Conservation (phyloP, 2,888 invertebrate species). For the Atethmia centrago region DNA sequence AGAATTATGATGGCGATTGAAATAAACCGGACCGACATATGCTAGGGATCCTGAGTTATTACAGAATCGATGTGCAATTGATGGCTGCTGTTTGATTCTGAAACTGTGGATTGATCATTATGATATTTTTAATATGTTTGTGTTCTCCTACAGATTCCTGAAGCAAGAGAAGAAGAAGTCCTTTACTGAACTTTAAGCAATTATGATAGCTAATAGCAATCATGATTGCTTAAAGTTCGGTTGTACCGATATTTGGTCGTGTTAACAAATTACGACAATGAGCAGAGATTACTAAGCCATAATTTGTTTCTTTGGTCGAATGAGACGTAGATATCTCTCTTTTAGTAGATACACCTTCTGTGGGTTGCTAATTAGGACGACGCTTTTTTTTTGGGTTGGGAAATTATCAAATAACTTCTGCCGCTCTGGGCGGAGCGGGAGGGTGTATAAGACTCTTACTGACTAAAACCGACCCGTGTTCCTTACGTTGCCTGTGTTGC, state of each 20-base stretch:
- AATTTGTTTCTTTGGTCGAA: not conserved
- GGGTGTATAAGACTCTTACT: too few species aligned
- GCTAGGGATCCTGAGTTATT: constrained; percentile 21
- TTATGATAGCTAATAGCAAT: too few species aligned
- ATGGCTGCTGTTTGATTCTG: constrained; percentile 23
- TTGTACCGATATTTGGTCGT: not conserved
- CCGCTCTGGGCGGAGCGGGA: too few species aligned
- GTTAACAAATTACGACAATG: too few species aligned
- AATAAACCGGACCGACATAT: constrained; percentile 54
- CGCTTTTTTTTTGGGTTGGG: too few species aligned
- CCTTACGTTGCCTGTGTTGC: too few species aligned
- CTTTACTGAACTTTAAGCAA: too few species aligned
- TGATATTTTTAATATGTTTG: not conserved
- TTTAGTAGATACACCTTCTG: not conserved
- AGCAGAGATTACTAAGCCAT: not conserved
- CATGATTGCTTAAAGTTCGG: not conserved
- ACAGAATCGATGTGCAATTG: constrained; percentile 29
- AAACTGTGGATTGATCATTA: constrained; percentile 21
- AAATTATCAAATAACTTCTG: too few species aligned
- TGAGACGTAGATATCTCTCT: not conserved
- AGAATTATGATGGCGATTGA: constrained; percentile 58
- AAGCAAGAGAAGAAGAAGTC: too few species aligned
- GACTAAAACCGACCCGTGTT: too few species aligned
- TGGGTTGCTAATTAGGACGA: not conserved
- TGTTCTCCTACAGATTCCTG: not conserved